Base-by-base conservation (phyloP, 1,140 invertebrate genomes). In the Zaprionus davidi region DNA sequence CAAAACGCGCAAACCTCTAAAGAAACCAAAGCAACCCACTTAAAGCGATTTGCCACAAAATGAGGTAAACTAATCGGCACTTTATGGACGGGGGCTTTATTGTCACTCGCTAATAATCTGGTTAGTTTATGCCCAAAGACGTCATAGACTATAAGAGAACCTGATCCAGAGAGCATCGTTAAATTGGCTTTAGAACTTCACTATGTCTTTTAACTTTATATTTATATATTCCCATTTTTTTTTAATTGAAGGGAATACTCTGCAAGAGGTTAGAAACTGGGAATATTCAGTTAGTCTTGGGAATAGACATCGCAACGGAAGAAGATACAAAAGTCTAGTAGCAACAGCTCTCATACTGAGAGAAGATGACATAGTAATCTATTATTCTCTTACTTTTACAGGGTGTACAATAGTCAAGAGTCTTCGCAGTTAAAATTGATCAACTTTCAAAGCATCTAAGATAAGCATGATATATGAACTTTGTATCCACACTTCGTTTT, bases 1-100 rank as follows among this genome's bases (percentile, higher is more conserved):
- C 20, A 44, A 60, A 68, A 34, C 34, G 31, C 36, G 20, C 49
- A 11, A 57, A 60, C 22, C 41, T 26, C n/a, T 22, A 51, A 51
- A 24, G 15, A n/a, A 13, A 20, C 20, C 20, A 22, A 22, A 49
- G n/a, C 17, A 24, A 24, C 20, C 46, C 17, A 24, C 41, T 46
- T 46, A 46, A 17, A 17, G 41, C 15, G 6, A 41, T 5, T 41
- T n/a, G 15, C 38, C 13, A 41, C 38, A 41, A 41, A 41, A 41
- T n/a, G 5, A 9, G 15, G 15, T 44, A 2, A 17, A 44, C 41
- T 17, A 9, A 46, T 46, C 41, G n/a, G n/a, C n/a, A 1, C n/a
- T 17, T 17, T 46, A 46, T 46, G 6, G 7, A 17, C 5, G 3
- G 7, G n/a, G 22, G 11, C 17, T 51, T 51, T 51, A 51, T 51